Conservation (phyloP, 2,888 invertebrate species). For the Acronicta leporina region DNA sequence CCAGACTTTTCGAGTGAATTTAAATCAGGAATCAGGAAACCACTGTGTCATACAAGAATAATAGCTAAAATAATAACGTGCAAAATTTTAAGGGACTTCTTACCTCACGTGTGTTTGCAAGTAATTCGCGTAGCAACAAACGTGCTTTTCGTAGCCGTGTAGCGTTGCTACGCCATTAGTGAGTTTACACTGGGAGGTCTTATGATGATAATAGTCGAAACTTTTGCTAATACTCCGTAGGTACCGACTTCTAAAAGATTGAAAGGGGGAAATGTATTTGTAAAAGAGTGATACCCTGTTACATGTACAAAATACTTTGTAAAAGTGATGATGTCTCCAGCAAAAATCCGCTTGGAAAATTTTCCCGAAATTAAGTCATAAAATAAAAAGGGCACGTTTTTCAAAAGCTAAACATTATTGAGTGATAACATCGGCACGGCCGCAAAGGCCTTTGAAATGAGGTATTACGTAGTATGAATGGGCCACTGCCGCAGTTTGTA, state of each 20-base stretch:
- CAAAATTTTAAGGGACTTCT: no score
- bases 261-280: background rate
- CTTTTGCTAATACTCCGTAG: background rate
- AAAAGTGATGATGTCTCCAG: conserved; percentile 29
- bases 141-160: conserved; percentile 23
- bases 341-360: conserved; percentile 9
- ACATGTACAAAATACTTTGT: conserved; percentile 1
- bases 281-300: background rate
- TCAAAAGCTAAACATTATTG: conserved; percentile 63
- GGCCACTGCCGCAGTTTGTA: conserved; percentile 77
- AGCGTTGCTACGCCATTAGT: conserved; percentile 26
- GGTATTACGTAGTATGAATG: conserved; percentile 71
- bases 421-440: conserved; percentile 71
- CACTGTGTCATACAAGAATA: no score
- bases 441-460: conserved; percentile 74
- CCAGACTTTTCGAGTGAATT: no score
- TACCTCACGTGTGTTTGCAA: no score
- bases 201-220: no score
- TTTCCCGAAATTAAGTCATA: conserved; percentile 50
- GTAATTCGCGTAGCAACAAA: conserved; percentile 14
- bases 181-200: background rate
- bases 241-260: background rate
- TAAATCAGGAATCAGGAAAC: no score
- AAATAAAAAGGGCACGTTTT: conserved; percentile 59
- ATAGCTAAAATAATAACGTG: no score